Evolutionary conservation across 2,113 vertebrate genomes (phyloP).

Genomic region (Hylia prasina): DNA sequence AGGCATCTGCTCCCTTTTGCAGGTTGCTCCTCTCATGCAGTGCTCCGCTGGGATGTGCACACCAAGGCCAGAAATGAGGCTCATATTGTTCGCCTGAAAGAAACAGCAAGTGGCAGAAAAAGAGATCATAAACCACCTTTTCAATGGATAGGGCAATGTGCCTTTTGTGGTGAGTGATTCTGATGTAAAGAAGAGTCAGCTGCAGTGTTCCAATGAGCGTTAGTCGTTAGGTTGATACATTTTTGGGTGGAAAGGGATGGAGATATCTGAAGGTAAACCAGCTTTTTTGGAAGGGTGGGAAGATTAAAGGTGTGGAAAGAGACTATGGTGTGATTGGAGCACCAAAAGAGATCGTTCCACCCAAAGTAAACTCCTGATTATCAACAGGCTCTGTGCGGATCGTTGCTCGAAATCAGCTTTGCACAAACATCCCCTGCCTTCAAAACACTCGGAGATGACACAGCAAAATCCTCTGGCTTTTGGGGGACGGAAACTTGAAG

Average conservation of each 20-base stretch:
- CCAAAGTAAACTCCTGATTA: background rate
- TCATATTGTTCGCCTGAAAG: background rate
- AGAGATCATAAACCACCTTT: background rate
- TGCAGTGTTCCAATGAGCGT: background rate
- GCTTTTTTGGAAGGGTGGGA: background rate
- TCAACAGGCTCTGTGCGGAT: background rate
- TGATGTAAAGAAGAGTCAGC: background rate
- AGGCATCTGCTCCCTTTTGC: background rate
- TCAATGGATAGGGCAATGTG: background rate
- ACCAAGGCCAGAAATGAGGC: background rate
- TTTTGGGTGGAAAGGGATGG: background rate
- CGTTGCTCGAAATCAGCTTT: fast-evolving
- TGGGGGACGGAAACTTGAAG: background rate
- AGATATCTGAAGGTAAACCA: background rate
- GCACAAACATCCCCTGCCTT: background rate
- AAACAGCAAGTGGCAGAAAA: background rate
- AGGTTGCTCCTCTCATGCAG: background rate
- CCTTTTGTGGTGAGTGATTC: background rate
- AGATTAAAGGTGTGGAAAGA: background rate
- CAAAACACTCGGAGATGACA: background rate
- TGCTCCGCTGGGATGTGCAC: background rate
- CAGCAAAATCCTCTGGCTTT: background rate
- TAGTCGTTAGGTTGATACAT: background rate
- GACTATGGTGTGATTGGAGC: background rate
- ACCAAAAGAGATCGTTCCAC: background rate